Conservation (phyloP, 2,888 invertebrate species). For the Latheticus oryzae region DNA sequence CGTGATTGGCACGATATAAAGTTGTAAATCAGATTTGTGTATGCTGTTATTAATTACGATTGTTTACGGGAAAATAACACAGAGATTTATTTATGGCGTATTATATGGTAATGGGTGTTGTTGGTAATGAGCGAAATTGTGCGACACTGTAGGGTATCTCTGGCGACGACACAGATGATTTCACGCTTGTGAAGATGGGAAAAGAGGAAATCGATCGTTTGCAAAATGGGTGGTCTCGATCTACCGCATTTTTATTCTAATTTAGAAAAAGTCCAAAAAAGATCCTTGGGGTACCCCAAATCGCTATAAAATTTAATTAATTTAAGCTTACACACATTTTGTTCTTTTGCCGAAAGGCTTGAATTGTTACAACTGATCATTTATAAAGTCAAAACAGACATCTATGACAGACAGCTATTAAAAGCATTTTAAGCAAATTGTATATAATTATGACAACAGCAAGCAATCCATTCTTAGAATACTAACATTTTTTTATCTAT, state of each 20-base stretch:
- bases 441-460: conserved; percentile 24
- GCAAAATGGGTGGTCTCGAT: conserved; percentile 25
- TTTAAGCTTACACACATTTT: too few relatives aligned
- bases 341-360: conserved; percentile 10
- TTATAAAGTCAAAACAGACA: conserved; percentile 10
- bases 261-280: too few relatives aligned
- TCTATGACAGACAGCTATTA: conserved; percentile 27
- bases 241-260: too few relatives aligned
- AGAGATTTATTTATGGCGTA: conserved; percentile 30
- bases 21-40: conserved; percentile 22
- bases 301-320: too few relatives aligned
- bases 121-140: conserved; percentile 32
- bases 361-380: conserved; percentile 3
- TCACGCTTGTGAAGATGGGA: conserved; percentile 12
- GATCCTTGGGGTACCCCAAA: too few relatives aligned
- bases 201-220: conserved; percentile 15
- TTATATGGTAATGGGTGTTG: conserved; percentile 28
- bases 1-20: conserved; percentile 27
- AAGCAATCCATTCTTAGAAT: conserved; percentile 9
- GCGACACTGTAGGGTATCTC: conserved; percentile 22
- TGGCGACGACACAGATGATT: conserved; percentile 24
- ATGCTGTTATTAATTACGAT: conserved; percentile 36
- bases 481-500: neutral
- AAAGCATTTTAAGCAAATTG: conserved; percentile 26
- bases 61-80: too few relatives aligned